phyloP scores from a whole-genome alignment of 2,888 invertebrate species.

The Odontocolon sp. region DNA sequence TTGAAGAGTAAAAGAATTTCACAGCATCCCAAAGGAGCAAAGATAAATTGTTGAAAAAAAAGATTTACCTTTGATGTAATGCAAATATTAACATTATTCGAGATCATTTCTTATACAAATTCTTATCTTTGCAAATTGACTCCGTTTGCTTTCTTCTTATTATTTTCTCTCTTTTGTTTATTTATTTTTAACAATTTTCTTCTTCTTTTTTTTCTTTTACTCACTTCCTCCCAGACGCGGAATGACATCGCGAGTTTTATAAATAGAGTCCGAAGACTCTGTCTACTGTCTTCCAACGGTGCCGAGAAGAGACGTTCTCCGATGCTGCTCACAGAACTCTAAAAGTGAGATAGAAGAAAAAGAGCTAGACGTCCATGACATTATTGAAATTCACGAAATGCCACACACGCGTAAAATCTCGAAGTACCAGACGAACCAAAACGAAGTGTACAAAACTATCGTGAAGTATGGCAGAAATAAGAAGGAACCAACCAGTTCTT shows the following conservation, averaged over 20 bases:
- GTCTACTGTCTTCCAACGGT: slow-evolving; percentile 33
- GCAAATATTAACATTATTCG: too few species aligned
- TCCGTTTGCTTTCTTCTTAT: slow-evolving; percentile 8
- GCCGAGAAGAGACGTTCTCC: background rate
- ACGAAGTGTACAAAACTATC: slow-evolving; percentile 24
- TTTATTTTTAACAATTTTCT: slow-evolving; percentile 7
- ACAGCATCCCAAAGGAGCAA: too few species aligned
- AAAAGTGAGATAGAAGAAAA: slow-evolving; percentile 47
- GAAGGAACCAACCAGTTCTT: slow-evolving; percentile 25
- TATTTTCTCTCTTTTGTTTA: background rate
- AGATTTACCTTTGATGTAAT: too few species aligned
- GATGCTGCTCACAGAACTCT: slow-evolving; percentile 11
- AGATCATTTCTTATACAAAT: too few species aligned
- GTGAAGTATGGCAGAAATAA: slow-evolving; percentile 7
- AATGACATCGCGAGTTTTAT: slow-evolving; percentile 57
- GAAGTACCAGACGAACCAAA: slow-evolving; percentile 51
- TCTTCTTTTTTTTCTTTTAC: slow-evolving; percentile 36
- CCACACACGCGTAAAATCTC: slow-evolving; percentile 48
- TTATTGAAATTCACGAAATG: slow-evolving; percentile 72
- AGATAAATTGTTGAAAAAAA: too few species aligned
- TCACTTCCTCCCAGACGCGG: slow-evolving; percentile 48
- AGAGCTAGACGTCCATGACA: slow-evolving; percentile 67
- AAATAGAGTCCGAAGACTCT: slow-evolving; percentile 53
- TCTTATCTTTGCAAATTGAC: slow-evolving; percentile 31
- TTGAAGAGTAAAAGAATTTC: too few species aligned